Evolutionary conservation across 2,888 invertebrate species (phyloP).

Genomic region (Scrobipalpa atriplicella): DNA sequence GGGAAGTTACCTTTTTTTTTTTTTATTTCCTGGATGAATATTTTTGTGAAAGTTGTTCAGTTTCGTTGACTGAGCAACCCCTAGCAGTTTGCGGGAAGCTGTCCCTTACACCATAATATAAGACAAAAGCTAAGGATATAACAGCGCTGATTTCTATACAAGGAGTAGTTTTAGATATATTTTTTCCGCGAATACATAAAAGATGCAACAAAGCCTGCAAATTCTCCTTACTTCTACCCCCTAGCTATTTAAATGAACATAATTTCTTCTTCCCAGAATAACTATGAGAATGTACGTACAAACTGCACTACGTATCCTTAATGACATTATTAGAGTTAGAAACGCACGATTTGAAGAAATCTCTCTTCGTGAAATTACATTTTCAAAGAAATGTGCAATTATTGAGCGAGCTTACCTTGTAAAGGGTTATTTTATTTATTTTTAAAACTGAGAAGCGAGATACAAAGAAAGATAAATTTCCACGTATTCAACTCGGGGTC

Average conservation of each 20-base stretch:
- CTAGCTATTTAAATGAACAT: not conserved
- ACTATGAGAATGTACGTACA: slow-evolving; percentile 5
- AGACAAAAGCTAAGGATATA: too few relatives aligned
- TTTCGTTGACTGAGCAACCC: too few relatives aligned
- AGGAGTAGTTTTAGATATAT: too few relatives aligned
- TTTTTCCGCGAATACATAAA: not conserved
- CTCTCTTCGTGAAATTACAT: not conserved
- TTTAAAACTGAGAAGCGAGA: not conserved
- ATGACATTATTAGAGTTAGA: slow-evolving; percentile 8
- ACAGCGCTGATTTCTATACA: too few relatives aligned
- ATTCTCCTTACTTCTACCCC: not conserved
- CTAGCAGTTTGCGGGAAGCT: too few relatives aligned
- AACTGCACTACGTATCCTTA: not conserved
- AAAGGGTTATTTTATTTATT: not conserved
- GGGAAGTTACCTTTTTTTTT: too few relatives aligned
- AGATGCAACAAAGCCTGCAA: not conserved
- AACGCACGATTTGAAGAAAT: not conserved
- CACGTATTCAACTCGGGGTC: not conserved
- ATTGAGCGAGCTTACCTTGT: slow-evolving; percentile 9
- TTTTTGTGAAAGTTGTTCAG: too few relatives aligned
- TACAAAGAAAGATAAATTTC: not conserved
- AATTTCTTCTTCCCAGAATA: slow-evolving; percentile 1
- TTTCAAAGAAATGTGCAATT: slow-evolving; percentile 9
- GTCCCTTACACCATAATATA: too few relatives aligned
- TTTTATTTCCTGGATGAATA: too few relatives aligned